These are phyloP conservation scores for Taenaris catops DNA, from an alignment of 2,888 invertebrate genomes.

Conservation along the genomic window DNA sequence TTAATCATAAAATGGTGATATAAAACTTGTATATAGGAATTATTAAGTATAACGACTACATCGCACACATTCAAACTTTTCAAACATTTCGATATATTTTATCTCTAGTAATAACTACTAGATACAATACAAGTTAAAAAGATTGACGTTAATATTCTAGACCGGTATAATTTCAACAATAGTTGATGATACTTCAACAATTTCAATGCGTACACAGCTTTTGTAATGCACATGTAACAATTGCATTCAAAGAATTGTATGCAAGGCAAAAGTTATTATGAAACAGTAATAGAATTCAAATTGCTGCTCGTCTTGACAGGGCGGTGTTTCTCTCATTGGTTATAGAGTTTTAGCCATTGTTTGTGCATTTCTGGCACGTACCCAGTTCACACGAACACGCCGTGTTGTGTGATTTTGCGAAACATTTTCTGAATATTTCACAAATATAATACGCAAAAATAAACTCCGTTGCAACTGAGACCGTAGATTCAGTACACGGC, in stretches of 20 bases:
- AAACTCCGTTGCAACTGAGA: no score
- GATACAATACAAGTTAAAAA: no score
- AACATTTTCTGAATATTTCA: constrained; percentile 26
- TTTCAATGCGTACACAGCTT: constrained; percentile 5
- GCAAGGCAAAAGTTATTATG: constrained; percentile 16
- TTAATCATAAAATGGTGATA: no score
- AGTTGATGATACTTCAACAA: constrained; percentile 1
- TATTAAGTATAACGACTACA: no score
- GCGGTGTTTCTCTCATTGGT: constrained; percentile 27
- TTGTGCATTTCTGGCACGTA: constrained; percentile 64
- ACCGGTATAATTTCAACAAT: no score
- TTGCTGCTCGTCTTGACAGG: constrained; percentile 22
- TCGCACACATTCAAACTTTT: no score
- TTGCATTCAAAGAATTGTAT: constrained; percentile 14
- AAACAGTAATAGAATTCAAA: constrained; percentile 20
- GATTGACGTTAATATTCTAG: no score
- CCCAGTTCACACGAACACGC: constrained; percentile 55
- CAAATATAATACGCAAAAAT: constrained; percentile 2
- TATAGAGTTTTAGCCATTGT: constrained; percentile 40
- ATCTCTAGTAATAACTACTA: no score
- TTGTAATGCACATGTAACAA: constrained; percentile 13
- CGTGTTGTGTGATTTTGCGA: constrained; percentile 35
- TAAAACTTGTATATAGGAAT: no score
- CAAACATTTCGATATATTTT: no score
- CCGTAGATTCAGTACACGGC: no score